Evolutionary conservation across 2,113 vertebrate genomes (phyloP), one percentile per base, ranked within the genome.

Genomic region (Melanostigma gelatinosum): DNA sequence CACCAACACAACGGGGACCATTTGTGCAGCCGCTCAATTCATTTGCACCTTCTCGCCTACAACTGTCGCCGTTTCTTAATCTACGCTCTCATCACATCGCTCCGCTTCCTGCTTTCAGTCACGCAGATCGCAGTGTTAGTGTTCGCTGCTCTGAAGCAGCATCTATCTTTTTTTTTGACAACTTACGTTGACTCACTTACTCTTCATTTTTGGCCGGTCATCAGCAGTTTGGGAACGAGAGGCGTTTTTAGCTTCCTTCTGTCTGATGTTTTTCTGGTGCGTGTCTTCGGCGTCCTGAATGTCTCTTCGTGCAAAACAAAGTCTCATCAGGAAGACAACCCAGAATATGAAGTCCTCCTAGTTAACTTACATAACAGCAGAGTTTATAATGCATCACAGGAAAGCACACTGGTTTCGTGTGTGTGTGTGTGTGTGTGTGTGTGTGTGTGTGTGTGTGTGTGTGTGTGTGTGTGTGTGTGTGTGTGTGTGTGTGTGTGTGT

Each of bases 11-110:
- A 62, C 55, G 2, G 13, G 0, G 36, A 24, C 16, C 60, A 36
- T 73, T 71, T 82, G 44, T 65, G 71, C 60, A 2, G 8, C 76
- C 9, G 60, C 62, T 60, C 52, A 6, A 70, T 81, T 75, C 20
- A 76, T 90, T 89, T 84, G 58, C 89, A 85, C 64, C 57, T 86
- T 67, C 63, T 68, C 61, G 15, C 54, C 70, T 46, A 44, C 74
- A 50, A 57, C 73, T 72, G 54, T 72, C 79, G 72, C 54, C 44
- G 18, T 77, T 54, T 85, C 62, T 32, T 69, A 62, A 66, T 80
- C 46, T 27, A 48, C 71, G 32, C 40, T 4, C 74, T 4, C 27
- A 1, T 3, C 46, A 32, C 66, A 27, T 42, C 46, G 20, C 24
- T 48, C 20, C 44, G 1, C 36, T 70, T 44, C 22, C 64, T 66